Evolutionary conservation across 1,140 invertebrate genomes (phyloP).

Genomic region (Zaprionus tsacasi): DNA sequence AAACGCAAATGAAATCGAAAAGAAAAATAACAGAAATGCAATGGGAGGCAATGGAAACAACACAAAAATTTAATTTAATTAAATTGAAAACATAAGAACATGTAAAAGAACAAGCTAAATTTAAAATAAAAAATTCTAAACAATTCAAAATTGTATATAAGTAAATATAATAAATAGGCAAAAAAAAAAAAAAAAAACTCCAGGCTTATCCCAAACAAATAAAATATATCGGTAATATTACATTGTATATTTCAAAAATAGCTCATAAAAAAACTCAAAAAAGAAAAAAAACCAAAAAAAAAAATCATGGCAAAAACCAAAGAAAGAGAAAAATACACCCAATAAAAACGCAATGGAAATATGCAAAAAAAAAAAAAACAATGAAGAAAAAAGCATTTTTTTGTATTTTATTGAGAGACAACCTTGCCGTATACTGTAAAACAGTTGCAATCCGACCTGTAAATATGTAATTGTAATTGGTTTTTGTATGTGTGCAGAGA

Average conservation of each 20-base stretch:
- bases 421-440: slow-evolving; percentile 36
- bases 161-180: slow-evolving; percentile 34
- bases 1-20: slow-evolving; percentile 27
- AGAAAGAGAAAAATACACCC: slow-evolving; percentile 31
- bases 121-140: slow-evolving; percentile 47
- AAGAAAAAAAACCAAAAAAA: slow-evolving; percentile 36
- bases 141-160: slow-evolving; percentile 73
- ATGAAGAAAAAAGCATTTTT: slow-evolving; percentile 41
- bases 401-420: slow-evolving; percentile 46
- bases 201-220: slow-evolving; percentile 23
- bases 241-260: slow-evolving; percentile 53
- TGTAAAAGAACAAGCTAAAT: slow-evolving; percentile 3
- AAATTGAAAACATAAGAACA: slow-evolving; percentile 44
- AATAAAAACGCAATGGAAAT: slow-evolving; percentile 36
- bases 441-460: slow-evolving; percentile 51
- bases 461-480: slow-evolving; percentile 59
- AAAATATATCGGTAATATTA: slow-evolving; percentile 37
- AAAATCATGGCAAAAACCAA: slow-evolving; percentile 33
- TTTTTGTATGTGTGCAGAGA: slow-evolving; percentile 54
- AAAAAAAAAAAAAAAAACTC: slow-evolving; percentile 21
- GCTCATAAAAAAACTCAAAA: slow-evolving; percentile 44
- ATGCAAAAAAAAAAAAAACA: slow-evolving; percentile 33
- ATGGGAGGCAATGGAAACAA: slow-evolving; percentile 20
- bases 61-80: slow-evolving; percentile 69
- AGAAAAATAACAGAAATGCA: slow-evolving; percentile 8